Conservation (phyloP, 1,140 invertebrate genomes). For the Mactra quadrangularis region DNA sequence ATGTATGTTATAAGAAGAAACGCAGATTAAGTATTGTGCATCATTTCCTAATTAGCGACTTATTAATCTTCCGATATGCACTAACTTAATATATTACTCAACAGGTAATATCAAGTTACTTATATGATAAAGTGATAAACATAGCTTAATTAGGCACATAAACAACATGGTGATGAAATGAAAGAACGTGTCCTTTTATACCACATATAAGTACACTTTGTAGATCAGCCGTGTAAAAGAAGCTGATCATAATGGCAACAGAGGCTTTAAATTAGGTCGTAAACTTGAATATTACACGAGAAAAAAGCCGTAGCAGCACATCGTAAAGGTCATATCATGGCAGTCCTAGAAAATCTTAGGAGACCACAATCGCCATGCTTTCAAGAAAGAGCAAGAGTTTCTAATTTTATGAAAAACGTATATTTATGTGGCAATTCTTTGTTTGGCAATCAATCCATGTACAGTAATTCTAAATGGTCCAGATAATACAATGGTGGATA, state of each 20-base stretch:
- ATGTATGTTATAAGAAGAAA: no score
- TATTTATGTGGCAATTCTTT: neutral
- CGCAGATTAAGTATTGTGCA: no score
- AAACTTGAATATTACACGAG: constrained; percentile 42
- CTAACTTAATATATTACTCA: no score
- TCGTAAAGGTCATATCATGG: neutral
- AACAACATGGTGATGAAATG: no score
- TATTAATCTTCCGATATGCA: no score
- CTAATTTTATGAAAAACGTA: neutral
- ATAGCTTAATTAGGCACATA: no score
- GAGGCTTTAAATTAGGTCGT: constrained; percentile 20
- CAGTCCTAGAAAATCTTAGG: neutral
- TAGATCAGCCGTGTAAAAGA: constrained; percentile 53
- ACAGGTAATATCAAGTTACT: no score
- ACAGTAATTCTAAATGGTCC: neutral
- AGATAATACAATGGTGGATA: constrained; percentile 5
- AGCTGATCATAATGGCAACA: constrained; percentile 6
- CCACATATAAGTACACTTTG: constrained; percentile 19
- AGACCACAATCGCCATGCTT: constrained; percentile 2
- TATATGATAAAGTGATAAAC: no score
- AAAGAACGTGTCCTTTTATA: no score
- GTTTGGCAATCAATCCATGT: constrained; percentile 7
- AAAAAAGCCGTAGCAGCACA: constrained; percentile 52
- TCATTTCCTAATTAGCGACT: no score
- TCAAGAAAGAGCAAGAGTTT: neutral